Evolutionary conservation across 2,888 invertebrate species (phyloP).

Genomic region (Rhaphigaster nebulosa): DNA sequence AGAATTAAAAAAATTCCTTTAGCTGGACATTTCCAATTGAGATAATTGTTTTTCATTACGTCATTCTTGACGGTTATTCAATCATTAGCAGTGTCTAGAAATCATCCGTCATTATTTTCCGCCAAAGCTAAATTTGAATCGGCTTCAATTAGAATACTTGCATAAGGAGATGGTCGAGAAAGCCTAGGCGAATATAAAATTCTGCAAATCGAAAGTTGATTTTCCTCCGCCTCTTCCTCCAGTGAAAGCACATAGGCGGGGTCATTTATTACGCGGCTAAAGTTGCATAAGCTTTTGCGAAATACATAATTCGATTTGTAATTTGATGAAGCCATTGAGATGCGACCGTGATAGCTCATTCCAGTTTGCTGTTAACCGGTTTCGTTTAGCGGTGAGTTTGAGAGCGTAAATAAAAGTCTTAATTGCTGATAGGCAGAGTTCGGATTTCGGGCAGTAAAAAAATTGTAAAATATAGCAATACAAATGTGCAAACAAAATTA

Average conservation of each 20-base stretch:
- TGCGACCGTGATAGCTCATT: neutral
- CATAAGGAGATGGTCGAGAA: neutral
- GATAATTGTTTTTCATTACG: neutral
- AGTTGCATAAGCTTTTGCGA: neutral
- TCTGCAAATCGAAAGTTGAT: conserved; percentile 22
- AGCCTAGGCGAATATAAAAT: neutral
- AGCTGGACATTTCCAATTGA: neutral
- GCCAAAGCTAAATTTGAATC: neutral
- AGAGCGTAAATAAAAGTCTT: neutral
- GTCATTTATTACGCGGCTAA: neutral
- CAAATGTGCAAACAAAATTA: too few relatives aligned
- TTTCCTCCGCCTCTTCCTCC: conserved; percentile 3
- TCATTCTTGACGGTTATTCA: neutral
- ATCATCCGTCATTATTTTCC: neutral
- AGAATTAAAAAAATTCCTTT: neutral
- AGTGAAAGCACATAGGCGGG: conserved; percentile 11
- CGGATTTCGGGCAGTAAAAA: too few relatives aligned
- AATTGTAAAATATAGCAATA: too few relatives aligned
- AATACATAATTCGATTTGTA: neutral
- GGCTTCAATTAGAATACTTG: neutral
- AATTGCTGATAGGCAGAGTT: neutral
- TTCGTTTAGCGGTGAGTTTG: neutral
- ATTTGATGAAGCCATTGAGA: neutral
- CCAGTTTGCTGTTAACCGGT: neutral
- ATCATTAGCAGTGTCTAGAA: neutral